Percentiles rank a stretch among this genome's conserved stretches.
Conservation (phyloP, 1,140 invertebrate genomes). For the Marisa cornuarietis region DNA sequence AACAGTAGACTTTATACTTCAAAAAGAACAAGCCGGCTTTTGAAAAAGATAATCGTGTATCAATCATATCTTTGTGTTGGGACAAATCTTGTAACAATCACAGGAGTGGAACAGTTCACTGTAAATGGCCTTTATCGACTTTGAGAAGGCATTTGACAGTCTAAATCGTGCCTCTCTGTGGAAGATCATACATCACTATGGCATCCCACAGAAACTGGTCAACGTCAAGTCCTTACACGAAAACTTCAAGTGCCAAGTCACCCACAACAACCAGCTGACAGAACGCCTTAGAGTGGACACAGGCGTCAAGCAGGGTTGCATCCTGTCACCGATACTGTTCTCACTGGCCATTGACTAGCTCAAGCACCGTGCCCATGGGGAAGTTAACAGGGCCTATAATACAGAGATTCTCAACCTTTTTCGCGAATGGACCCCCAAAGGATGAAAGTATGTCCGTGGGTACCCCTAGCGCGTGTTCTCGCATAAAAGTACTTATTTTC, state of each 20-base stretch:
- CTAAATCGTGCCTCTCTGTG: slow-evolving; percentile 14
- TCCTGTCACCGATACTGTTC: background rate
- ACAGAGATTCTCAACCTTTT: too few relatives aligned
- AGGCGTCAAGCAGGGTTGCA: background rate
- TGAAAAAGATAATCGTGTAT: slow-evolving; percentile 20
- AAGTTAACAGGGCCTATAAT: background rate
- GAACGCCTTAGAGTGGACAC: background rate
- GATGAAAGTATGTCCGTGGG: too few relatives aligned
- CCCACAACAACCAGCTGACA: slow-evolving; percentile 5
- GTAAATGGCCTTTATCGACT: too few relatives aligned
- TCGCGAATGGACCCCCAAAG: too few relatives aligned
- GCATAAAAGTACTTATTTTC: too few relatives aligned
- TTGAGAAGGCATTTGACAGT: too few relatives aligned
- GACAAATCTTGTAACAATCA: slow-evolving; percentile 27
- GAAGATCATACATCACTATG: slow-evolving; percentile 10
- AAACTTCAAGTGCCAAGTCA: background rate
- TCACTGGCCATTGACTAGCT: slow-evolving; percentile 7
- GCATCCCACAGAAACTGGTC: slow-evolving; percentile 16
- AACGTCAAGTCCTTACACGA: background rate
- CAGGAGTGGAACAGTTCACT: slow-evolving; percentile 27
- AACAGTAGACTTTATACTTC: slow-evolving; percentile 5
- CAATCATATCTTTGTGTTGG: slow-evolving; percentile 23
- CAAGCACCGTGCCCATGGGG: background rate
- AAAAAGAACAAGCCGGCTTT: too few relatives aligned
- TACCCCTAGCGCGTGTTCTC: too few relatives aligned